Percentiles rank a stretch among this genome's conserved stretches.
Evolutionary conservation across 2,888 invertebrate genomes (phyloP).

Genomic region (Tupiocoris notatus): DNA sequence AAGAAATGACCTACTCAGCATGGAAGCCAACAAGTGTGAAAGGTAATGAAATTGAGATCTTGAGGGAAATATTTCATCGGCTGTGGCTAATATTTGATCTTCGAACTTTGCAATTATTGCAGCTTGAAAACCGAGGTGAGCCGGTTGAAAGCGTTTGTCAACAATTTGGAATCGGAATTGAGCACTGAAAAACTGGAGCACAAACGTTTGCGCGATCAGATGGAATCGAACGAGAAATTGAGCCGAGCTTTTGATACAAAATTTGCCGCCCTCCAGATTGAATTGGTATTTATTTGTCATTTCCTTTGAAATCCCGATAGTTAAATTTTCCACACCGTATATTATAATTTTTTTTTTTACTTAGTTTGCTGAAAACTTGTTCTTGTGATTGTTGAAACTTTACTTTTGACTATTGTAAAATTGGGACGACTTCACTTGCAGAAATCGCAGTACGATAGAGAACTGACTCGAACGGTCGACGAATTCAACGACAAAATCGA

Average conservation of each 20-base stretch:
- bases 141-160: constrained; percentile 14
- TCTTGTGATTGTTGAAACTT: too few relatives aligned
- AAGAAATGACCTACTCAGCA: constrained; percentile 33
- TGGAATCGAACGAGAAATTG: constrained; percentile 38
- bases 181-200: constrained; percentile 22
- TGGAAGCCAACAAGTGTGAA: constrained; percentile 31
- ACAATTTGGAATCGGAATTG: constrained; percentile 29
- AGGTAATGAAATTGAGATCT: too few relatives aligned
- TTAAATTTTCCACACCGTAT: too few relatives aligned
- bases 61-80: too few relatives aligned
- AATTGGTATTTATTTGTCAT: too few relatives aligned
- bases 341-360: too few relatives aligned
- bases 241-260: constrained; percentile 35
- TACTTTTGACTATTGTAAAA: too few relatives aligned
- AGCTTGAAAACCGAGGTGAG: constrained; percentile 34
- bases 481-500: constrained; percentile 53
- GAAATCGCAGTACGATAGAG: constrained; percentile 61
- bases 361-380: too few relatives aligned
- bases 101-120: not conserved
- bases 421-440: constrained; percentile 50
- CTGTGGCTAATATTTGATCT: not conserved
- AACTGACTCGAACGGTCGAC: constrained; percentile 60
- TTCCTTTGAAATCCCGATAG: too few relatives aligned
- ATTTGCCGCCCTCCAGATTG: constrained; percentile 24
- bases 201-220: constrained; percentile 14